Conservation (phyloP, 1,140 invertebrate genomes). For the Drosophila novamexicana region DNA sequence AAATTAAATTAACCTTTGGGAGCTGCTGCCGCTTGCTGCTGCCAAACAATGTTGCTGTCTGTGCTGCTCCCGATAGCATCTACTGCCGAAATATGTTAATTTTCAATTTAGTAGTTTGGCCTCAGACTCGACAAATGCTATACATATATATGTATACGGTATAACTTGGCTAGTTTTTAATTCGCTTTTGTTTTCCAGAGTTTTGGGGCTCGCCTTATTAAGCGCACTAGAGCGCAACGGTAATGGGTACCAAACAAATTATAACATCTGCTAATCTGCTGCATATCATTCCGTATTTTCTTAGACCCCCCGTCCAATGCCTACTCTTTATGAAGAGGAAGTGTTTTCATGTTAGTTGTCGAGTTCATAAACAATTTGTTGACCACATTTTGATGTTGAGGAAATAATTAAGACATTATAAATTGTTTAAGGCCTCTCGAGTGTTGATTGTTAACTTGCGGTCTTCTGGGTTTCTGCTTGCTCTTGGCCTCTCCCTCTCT, state of each 20-base stretch:
- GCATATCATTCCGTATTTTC: slow-evolving; percentile 68
- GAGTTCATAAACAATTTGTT: slow-evolving; percentile 76
- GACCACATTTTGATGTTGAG: slow-evolving; percentile 40
- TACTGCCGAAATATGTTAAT: slow-evolving; percentile 83
- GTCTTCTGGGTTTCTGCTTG: not conserved
- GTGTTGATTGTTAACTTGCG: slow-evolving; percentile 63
- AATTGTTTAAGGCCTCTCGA: slow-evolving; percentile 62
- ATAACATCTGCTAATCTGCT: slow-evolving; percentile 78
- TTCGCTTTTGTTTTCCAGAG: slow-evolving; percentile 42
- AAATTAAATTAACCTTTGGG: slow-evolving; percentile 82
- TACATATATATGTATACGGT: slow-evolving; percentile 40
- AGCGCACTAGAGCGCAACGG: slow-evolving; percentile 65
- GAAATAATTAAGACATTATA: slow-evolving; percentile 83
- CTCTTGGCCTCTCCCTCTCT: not conserved
- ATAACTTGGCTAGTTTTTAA: slow-evolving; percentile 39
- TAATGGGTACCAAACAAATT: slow-evolving; percentile 59
- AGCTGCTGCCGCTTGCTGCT: slow-evolving; percentile 33
- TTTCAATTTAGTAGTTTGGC: slow-evolving; percentile 78
- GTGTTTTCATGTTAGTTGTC: slow-evolving; percentile 73
- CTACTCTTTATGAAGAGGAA: slow-evolving; percentile 50
- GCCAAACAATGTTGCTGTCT: slow-evolving; percentile 66
- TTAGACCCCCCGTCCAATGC: not conserved
- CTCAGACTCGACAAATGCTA: slow-evolving; percentile 48
- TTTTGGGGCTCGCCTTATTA: slow-evolving; percentile 60
- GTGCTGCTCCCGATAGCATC: slow-evolving; percentile 64